Evolutionary conservation across 2,797 vertebrate species (phyloP), one percentile per base, ranked within the genome.

Genomic region (Sebastes ruberrimus): DNA sequence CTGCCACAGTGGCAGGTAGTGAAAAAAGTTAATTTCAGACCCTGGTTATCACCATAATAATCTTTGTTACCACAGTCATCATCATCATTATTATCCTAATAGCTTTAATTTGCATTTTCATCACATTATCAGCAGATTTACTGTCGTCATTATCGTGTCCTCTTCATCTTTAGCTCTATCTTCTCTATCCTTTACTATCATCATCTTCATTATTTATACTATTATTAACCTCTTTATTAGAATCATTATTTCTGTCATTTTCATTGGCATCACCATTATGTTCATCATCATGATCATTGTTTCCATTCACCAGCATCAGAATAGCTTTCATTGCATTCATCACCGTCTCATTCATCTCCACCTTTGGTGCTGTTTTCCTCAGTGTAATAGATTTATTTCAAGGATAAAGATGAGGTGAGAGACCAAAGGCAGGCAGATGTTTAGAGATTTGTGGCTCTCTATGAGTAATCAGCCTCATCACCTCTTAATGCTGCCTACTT

Each of bases 381-480:
- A 16, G 5, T n/a, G 72, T 46, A 38, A 55, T 67, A 0, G 6
- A 4, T 59, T 13, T 65, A 22, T 28, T 64, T 30, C 20, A 64
- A 78, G 52, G 52, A 27, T 32, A 14, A 35, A 62, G 18, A 28
- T 22, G 35, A 53, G 11, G 52, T 76, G 57, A 68, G 18, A 78
- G 46, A 68, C 74, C 38, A 67, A 46, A 74, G 10, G n/a, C 20
- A 59, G 25, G 46, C 53, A 42, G 74, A 42, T 69, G 59, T 74
- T 74, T 18, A 32, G 13, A 35, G 25, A 56, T 35, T 23, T 46
- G 25, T 22, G 27, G 33, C 52, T 63, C n/a, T 46, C n/a, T 49
- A 6, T 74, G 33, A 61, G 63, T 55, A 63, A 59, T 71, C 76
- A 53, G 5, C 27, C 22, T 30, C 66, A 30, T 52, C 38, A 0